Base-by-base conservation (phyloP, 2,888 invertebrate genomes). In the Cryptus viduatorius region DNA sequence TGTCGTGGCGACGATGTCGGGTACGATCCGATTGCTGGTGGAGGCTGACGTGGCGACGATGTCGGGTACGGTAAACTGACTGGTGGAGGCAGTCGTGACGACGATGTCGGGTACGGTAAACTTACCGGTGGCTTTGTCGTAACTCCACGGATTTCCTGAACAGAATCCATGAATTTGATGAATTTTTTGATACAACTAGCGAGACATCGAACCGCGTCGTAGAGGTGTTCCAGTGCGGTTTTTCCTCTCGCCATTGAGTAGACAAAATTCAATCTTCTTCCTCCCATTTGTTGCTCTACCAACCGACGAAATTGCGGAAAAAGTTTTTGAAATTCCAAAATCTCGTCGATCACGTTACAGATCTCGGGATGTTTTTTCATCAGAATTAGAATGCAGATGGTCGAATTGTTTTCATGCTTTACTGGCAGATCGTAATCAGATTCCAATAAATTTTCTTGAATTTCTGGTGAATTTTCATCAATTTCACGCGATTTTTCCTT, bases 311-410 rank as follows among this genome's bases (percentile, higher is more conserved):
- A 42, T 5, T 65, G 24, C 4, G 65, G 37, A 16, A 82, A 14
- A 0, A 77, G 4, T 3, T 42, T 29, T 46, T 64, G 42, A 3
- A 85, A n/a, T 16, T 73, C 64, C 24, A 67, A 16, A 1, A 82
- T 37, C 42, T 79, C 56, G 3, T 44, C 4, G 59, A 79, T 61
- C 14, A 84, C n/a, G 24, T 65, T 56, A 14, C 84, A 84, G 3
- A 79, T 75, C 8, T 50, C 65, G 0, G 73, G 64, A 71, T 82
- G 50, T 14, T 65, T 31, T 31, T 31, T 50, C 4, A 75, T 8
- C 12, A 85, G 50, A 10, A 31, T 37, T 0, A 44, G 4, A 4
- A 73, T 16, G 48, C 79, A 85, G n/a, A 16, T 24, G 8, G 44
- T 71, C 12, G 14, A 42, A n/a, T 77, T 77, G 1, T 50, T 64